Base-by-base conservation (phyloP, 2,888 invertebrate genomes). In the Acronicta leporina region DNA sequence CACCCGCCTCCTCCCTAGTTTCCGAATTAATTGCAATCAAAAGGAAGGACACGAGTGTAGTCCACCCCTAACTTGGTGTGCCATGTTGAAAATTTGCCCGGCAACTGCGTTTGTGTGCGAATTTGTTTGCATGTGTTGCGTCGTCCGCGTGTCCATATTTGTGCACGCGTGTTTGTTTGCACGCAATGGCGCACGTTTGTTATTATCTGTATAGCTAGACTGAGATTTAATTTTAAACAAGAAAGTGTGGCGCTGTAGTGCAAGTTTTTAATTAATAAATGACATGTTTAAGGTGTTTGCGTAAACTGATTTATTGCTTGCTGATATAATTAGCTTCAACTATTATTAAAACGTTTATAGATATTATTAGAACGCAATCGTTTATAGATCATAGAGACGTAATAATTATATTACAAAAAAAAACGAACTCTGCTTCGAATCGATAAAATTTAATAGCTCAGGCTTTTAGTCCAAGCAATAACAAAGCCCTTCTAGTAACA, bases 1-100 rank as follows among this genome's bases (percentile, higher is more conserved):
- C 82, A 59, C 77, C 77, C 74, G 54, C 72, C 76, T 38, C 70
- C 80, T 66, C 79, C 84, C 82, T 81, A 82, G 87, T 86, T 87
- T 88, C 89, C 90, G 93, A 94, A 94, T 94, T 94, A 94, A 94
- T 94, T 94, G 94, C 94, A 94, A 94, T 94, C 94, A 94, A 92
- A 93, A 94, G 94, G 92, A 93, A 94, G 94, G 94, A 94, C 94
- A 91, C 89, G 88, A 93, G 91, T 90, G 87, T 88, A 91, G 94
- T 90, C 94, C 93, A 92, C 88, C 92, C 94, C 93, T 90, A 90
- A 91, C 87, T 92, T 88, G 79, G 89, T 84, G 88, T 88, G 92
- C 92, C 92, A 92, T 92, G 92, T 92, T 92, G 92, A 87, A 91
- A 91, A 87, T 90, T 90, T 88, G 87, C 87, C 78, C 81, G 81